These are phyloP conservation scores for Drosophila anceps DNA, from an alignment of 2,888 invertebrate species.

Conservation along the genomic window DNA sequence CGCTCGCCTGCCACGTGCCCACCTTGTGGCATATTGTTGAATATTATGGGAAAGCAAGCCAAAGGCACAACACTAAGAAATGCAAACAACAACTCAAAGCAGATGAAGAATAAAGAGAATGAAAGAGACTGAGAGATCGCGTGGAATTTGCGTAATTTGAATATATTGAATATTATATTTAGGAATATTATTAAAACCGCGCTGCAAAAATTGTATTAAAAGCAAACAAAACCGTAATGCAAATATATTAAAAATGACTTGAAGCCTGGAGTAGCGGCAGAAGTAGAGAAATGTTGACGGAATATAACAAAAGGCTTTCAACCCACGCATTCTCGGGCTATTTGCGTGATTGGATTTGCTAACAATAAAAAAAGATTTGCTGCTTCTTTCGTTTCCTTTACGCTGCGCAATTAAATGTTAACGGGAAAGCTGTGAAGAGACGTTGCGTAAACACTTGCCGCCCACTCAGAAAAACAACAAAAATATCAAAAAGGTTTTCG, in stretches of 20 bases:
- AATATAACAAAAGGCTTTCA: constrained; percentile 65
- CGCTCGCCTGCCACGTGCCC: not conserved
- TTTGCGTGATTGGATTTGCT: constrained; percentile 65
- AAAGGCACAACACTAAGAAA: constrained; percentile 35
- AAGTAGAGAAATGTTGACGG: constrained; percentile 21
- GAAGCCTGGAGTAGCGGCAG: not conserved
- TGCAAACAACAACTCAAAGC: constrained; percentile 25
- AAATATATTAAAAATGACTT: constrained; percentile 71
- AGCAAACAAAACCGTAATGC: constrained; percentile 54
- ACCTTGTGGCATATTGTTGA: constrained; percentile 63
- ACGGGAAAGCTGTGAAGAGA: constrained; percentile 20
- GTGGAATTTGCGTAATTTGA: constrained; percentile 71
- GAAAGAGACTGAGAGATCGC: constrained; percentile 23
- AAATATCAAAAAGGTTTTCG: constrained; percentile 31
- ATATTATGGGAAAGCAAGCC: constrained; percentile 66
- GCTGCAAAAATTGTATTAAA: constrained; percentile 44
- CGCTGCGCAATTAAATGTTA: constrained; percentile 59
- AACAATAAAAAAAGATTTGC: constrained; percentile 19
- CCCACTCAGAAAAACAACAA: not conserved
- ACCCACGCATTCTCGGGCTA: constrained; percentile 30
- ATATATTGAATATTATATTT: constrained; percentile 76
- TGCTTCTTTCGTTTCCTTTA: constrained; percentile 3
- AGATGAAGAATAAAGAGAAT: not conserved
- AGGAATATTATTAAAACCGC: constrained; percentile 59
- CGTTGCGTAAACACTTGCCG: constrained; percentile 44